Base-by-base conservation (phyloP, 2,888 invertebrate species). In the Pseudeuparius sepicola region DNA sequence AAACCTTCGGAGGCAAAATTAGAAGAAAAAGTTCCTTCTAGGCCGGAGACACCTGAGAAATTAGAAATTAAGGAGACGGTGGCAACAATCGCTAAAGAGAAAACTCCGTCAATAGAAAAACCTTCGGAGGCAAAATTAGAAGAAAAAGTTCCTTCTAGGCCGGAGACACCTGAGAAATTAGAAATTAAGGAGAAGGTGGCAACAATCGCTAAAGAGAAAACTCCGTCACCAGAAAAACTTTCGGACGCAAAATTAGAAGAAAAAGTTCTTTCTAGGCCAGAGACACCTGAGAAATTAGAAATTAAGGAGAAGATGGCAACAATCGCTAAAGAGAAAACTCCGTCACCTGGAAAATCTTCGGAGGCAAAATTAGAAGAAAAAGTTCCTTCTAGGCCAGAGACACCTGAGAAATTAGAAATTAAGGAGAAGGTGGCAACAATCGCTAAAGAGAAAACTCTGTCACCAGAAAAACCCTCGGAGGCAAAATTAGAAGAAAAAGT, bases 201-300 rank as follows among this genome's bases (percentile, higher is more conserved):
- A 20, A n/a, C 6, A 20, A 20, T n/a, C n/a, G 20, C n/a, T 20
- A 20, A 20, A 20, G 20, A 20, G 7, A n/a, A 6, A 20, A n/a
- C 20, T 20, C 20, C 20, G 20, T 20, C 7, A 20, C 20, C 20
- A n/a, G n/a, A 20, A 20, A 7, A 7, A 20, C n/a, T 20, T 7
- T 7, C 6, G 20, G n/a, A 20, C 7, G 20, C 20, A n/a, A 20
- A 20, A n/a, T n/a, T 20, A 20, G n/a, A 20, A 20, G n/a, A n/a
- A n/a, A n/a, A n/a, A n/a, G n/a, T n/a, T n/a, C n/a, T n/a, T n/a
- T n/a, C n/a, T n/a, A n/a, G n/a, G n/a, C n/a, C n/a, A n/a, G n/a
- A n/a, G n/a, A n/a, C n/a, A n/a, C n/a, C 20, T 20, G 20, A 20
- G n/a, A 20, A 20, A 20, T 7, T 20, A 20, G 20, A 20, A 20